Evolutionary conservation across 2,797 vertebrate genomes (phyloP).

Genomic region (Notamacropus eugenii): DNA sequence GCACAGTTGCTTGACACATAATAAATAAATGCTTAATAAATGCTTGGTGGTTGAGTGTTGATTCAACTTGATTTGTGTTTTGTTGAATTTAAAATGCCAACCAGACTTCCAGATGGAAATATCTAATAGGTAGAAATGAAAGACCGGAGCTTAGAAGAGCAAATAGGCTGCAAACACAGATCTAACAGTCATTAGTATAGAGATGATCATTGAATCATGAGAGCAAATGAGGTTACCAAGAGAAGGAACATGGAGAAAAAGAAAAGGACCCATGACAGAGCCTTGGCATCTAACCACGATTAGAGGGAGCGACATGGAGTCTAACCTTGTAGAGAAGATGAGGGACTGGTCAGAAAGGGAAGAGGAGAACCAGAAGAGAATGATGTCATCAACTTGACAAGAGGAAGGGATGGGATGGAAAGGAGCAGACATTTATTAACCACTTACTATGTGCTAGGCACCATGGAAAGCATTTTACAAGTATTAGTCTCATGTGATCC

Average conservation of each 20-base stretch:
- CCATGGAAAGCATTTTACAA: not conserved
- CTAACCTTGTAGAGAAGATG: not conserved
- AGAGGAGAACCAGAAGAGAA: not conserved
- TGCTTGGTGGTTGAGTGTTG: not conserved
- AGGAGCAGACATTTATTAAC: not conserved
- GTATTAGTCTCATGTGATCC: not conserved
- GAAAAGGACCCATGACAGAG: not conserved
- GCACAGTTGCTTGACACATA: not conserved
- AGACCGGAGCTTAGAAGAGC: not conserved
- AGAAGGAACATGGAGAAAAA: not conserved
- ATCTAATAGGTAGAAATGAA: not conserved
- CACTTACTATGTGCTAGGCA: not conserved
- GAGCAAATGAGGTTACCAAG: not conserved
- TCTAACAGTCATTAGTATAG: not conserved
- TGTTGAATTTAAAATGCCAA: slow-evolving; percentile 14
- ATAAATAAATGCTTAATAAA: not conserved
- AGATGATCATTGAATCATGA: not conserved
- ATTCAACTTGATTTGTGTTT: not conserved
- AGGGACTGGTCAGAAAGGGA: not conserved
- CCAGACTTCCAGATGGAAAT: not conserved
- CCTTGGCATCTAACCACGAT: not conserved
- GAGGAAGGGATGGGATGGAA: not conserved
- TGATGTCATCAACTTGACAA: not conserved
- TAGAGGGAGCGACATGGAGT: not conserved
- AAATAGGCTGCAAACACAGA: not conserved